Conservation (phyloP, 2,888 invertebrate species). For the Meteorus colon region DNA sequence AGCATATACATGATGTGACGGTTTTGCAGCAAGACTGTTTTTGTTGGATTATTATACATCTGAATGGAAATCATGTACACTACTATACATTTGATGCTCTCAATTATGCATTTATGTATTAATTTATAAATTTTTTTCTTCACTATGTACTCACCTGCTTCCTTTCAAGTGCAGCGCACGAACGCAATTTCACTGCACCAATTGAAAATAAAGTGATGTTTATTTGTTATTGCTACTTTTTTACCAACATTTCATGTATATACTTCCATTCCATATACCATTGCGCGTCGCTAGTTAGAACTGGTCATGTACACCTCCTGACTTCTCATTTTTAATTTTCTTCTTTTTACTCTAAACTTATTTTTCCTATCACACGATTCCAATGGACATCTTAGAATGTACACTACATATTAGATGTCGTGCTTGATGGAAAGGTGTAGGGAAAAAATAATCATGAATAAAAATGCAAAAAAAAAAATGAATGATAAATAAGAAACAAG, state of each 20-base stretch:
- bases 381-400: not conserved
- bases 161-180: slow-evolving; percentile 22
- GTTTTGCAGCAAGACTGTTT: no score
- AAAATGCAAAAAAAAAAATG: not conserved
- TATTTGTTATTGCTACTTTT: slow-evolving; percentile 4
- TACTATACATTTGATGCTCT: not conserved
- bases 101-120: not conserved
- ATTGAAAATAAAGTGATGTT: slow-evolving; percentile 26
- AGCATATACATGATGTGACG: no score
- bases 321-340: not conserved
- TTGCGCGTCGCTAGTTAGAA: not conserved
- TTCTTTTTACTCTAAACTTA: not conserved
- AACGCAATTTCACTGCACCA: slow-evolving; percentile 11
- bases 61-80: not conserved
- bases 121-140: slow-evolving; percentile 1
- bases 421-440: not conserved
- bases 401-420: not conserved
- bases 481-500: slow-evolving; percentile 16
- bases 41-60: not conserved
- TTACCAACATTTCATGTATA: slow-evolving; percentile 3
- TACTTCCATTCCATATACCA: slow-evolving; percentile 15
- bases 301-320: not conserved
- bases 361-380: not conserved
- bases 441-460: not conserved
- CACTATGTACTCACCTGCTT: not conserved